Conservation (phyloP, 2,797 vertebrate species). For the Neomorphus geoffroyi region DNA sequence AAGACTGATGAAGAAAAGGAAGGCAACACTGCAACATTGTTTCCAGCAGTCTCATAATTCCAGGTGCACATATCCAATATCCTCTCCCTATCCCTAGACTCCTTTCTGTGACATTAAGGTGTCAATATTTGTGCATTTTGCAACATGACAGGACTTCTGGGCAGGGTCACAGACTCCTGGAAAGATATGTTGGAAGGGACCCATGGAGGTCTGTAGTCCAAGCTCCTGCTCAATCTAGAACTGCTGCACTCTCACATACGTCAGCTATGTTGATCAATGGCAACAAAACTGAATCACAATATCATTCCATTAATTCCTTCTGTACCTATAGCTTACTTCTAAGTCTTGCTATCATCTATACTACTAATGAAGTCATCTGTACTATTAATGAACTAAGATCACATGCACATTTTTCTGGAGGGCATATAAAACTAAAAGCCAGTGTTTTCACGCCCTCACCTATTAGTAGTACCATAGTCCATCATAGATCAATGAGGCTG, state of each 20-base stretch:
- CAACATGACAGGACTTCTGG: not conserved
- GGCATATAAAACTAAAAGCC: not conserved
- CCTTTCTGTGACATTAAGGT: not conserved
- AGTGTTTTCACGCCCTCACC: not conserved
- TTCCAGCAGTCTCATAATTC: not conserved
- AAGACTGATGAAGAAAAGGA: not conserved
- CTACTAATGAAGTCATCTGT: not conserved
- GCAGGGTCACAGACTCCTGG: not conserved
- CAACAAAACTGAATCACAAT: not conserved
- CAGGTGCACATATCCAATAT: not conserved
- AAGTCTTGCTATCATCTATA: not conserved
- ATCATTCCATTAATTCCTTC: not conserved
- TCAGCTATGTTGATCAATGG: not conserved
- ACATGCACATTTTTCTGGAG: not conserved
- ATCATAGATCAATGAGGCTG: not conserved
- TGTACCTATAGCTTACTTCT: not conserved
- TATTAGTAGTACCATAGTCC: not conserved
- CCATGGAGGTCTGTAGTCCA: not conserved
- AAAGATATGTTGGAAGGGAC: not conserved
- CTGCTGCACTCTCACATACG: rapidly evolving
- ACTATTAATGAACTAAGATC: not conserved
- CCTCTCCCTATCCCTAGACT: not conserved
- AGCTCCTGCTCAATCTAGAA: not conserved
- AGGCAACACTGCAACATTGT: not conserved
- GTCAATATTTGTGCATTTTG: not conserved